phyloP scores from a whole-genome alignment of 1,140 invertebrate genomes.

The Cherax destructor region DNA sequence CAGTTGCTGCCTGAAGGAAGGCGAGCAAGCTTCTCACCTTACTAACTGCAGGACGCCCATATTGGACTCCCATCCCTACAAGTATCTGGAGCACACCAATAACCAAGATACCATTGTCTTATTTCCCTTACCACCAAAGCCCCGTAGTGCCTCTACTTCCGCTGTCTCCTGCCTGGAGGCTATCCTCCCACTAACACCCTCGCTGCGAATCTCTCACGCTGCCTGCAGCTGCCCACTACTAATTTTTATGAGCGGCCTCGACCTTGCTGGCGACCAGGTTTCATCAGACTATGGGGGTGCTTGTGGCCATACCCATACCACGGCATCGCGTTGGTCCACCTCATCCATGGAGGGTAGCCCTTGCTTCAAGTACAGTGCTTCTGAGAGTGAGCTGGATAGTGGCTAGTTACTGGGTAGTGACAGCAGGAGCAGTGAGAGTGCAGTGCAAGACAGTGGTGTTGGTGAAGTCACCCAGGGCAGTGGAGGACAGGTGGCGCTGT shows the following conservation, averaged over 20 bases:
- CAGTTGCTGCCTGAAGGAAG: neutral
- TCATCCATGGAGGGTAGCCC: constrained; percentile 42
- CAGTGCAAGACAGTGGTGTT: neutral
- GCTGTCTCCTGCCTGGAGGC: constrained; percentile 1
- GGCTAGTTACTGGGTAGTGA: constrained; percentile 19
- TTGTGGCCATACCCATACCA: neutral
- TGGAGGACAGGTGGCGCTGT: neutral
- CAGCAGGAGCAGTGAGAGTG: neutral
- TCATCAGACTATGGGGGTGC: neutral
- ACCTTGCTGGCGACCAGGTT: neutral
- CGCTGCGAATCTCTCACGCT: neutral
- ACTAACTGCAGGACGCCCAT: neutral
- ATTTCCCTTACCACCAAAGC: neutral
- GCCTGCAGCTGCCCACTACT: constrained; percentile 45
- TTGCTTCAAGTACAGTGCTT: constrained; percentile 59
- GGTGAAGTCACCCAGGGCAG: neutral
- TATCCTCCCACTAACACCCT: constrained; percentile 24
- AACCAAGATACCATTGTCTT: neutral
- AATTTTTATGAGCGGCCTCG: constrained; percentile 38
- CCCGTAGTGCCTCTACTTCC: constrained; percentile 37
- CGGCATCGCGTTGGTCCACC: neutral
- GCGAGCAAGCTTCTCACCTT: neutral
- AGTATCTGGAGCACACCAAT: neutral
- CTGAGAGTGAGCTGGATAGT: constrained; percentile 65
- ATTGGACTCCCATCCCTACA: neutral